These are phyloP conservation scores for Bombus affinis DNA, from an alignment of 1,140 invertebrate genomes.

Conservation along the genomic window DNA sequence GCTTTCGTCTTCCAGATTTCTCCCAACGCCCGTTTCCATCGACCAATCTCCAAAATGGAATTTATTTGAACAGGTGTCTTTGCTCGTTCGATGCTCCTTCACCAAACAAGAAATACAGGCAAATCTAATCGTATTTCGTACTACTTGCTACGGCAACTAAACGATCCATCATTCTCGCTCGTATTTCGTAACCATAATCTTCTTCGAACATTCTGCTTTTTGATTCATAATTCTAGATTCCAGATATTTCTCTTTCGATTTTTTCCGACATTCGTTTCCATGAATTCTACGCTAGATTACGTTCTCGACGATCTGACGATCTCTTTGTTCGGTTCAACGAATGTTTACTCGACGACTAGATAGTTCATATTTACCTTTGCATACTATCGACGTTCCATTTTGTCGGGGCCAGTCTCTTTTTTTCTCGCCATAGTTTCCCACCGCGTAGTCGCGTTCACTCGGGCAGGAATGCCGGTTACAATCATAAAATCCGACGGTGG, in stretches of 20 bases:
- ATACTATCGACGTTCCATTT: constrained; percentile 15
- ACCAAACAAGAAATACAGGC: neutral
- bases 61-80: neutral
- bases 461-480: constrained; percentile 8
- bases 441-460: neutral
- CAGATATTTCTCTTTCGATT: neutral
- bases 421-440: neutral
- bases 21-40: no score
- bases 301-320: neutral
- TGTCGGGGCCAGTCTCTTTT: neutral
- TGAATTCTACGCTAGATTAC: neutral
- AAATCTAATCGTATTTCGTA: neutral
- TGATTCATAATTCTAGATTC: neutral
- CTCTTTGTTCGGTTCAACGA: neutral
- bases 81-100: neutral
- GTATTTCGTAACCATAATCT: neutral
- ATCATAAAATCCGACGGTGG: constrained; percentile 51
- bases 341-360: neutral
- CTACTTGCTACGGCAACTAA: neutral
- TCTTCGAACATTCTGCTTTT: neutral
- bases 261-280: neutral
- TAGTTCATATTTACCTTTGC: constrained; percentile 1
- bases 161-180: no score
- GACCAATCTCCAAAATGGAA: neutral
- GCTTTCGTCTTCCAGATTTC: neutral